These are phyloP conservation scores for Mechanitis mazaeus DNA, from an alignment of 2,888 invertebrate species.

Conservation along the genomic window DNA sequence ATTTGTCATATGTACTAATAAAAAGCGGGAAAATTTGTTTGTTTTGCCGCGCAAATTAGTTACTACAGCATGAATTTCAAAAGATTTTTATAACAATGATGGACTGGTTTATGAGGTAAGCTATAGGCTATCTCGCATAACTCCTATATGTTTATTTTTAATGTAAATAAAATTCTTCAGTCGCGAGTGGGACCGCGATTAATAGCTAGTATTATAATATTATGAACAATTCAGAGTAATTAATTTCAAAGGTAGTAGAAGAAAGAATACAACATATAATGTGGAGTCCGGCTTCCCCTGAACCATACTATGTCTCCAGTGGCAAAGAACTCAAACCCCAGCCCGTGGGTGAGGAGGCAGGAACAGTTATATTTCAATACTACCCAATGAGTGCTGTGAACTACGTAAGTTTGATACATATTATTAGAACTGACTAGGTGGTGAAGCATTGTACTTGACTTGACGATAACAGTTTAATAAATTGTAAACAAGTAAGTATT, in stretches of 20 bases:
- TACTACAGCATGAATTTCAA: too few relatives aligned
- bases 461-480: neutral
- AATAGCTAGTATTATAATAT: neutral
- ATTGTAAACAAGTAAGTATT: too few relatives aligned
- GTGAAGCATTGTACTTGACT: neutral
- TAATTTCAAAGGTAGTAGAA: conserved; percentile 81
- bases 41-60: too few relatives aligned
- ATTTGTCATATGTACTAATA: too few relatives aligned
- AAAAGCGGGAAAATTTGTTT: too few relatives aligned
- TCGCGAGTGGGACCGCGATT: too few relatives aligned
- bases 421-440: neutral
- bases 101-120: too few relatives aligned
- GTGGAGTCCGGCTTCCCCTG: conserved; percentile 83
- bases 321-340: conserved; percentile 89
- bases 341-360: conserved; percentile 90
- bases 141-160: too few relatives aligned
- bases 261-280: conserved; percentile 87
- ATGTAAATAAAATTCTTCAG: too few relatives aligned
- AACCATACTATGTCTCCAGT: conserved; percentile 86
- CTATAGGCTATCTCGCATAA: too few relatives aligned
- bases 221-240: neutral
- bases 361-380: conserved; percentile 89
- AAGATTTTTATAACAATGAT: too few relatives aligned
- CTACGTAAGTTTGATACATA: conserved; percentile 79
- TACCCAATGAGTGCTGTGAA: conserved; percentile 91